These are phyloP conservation scores for Carlito syrichta DNA, from an alignment of 2,113 vertebrate species.

Conservation along the genomic window DNA sequence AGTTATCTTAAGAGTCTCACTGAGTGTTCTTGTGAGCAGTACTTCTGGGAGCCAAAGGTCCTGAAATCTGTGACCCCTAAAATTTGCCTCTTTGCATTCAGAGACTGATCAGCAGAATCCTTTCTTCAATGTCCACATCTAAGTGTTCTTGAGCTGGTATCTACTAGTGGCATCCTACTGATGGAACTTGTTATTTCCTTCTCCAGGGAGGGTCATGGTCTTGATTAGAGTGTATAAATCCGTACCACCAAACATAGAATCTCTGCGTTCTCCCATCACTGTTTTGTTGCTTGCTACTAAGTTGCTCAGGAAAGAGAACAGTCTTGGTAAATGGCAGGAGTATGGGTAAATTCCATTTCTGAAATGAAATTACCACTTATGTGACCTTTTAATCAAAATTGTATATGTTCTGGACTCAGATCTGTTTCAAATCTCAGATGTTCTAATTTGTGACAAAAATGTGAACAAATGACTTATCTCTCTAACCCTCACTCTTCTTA, in stretches of 20 bases:
- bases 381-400: not conserved
- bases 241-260: not conserved
- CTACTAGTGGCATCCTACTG: not conserved
- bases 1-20: not conserved
- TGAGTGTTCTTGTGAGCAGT: not conserved
- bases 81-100: not conserved
- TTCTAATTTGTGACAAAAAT: not conserved
- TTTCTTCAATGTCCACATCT: not conserved
- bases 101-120: not conserved
- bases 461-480: not conserved
- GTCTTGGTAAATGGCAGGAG: not conserved
- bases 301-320: not conserved
- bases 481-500: not conserved
- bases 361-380: not conserved
- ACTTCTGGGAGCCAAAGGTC: rapidly evolving
- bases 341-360: not conserved
- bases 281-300: not conserved
- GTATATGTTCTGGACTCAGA: not conserved
- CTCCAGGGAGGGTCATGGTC: not conserved
- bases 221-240: not conserved
- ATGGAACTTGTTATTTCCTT: not conserved
- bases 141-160: not conserved
- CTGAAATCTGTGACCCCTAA: not conserved
- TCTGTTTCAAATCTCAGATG: not conserved
- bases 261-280: not conserved